Base-by-base conservation (phyloP, 2,888 invertebrate species). In the Automeris io region DNA sequence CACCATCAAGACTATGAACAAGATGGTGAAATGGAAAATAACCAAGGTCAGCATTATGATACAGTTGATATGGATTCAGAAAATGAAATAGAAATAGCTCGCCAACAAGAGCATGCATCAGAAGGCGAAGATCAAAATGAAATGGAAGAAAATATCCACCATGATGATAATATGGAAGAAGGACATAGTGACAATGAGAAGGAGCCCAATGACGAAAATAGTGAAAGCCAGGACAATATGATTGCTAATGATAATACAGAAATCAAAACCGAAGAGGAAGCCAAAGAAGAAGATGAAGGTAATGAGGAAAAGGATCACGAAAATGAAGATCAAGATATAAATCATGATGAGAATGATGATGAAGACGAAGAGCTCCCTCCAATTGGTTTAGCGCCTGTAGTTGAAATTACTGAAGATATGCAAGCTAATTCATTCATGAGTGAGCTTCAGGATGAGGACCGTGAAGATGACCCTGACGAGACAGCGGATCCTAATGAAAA, bases 1-100 rank as follows among this genome's bases (percentile, higher is more conserved):
- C 64, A 65, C 35, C 62, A 67, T 26, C 60, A 45, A 49, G 68
- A 40, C 2, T 69, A 73, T 0, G 72, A 70, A 41, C 52, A 42
- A 11, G 75, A 74, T 26, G 64, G 59, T 12, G 70, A 70, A 35
- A 44, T 49, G 18, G 58, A 57, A 9, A 73, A 64, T 42, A 71
- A 74, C 54, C 79, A 77, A 45, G 66, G 55, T 46, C 79, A 77
- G 41, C 65, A 74, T 39, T 86, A 85, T 49, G 85, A 85, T 41
- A 86, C 81, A n/a, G 76, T 85, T 0, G 82, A 86, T 35, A 83
- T 85, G 76, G 85, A 85, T 35, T 83, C 87, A 7, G 87, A 88
- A 23, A 81, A 83, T 54, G 87, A 87, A 62, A 82, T 86, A 25
- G 87, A 87, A 57, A 85, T 87, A 4, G 82, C 83, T 18, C 68